Evolutionary conservation across 1,140 invertebrate genomes (phyloP).

Genomic region (Aphelenchoides fujianensis): DNA sequence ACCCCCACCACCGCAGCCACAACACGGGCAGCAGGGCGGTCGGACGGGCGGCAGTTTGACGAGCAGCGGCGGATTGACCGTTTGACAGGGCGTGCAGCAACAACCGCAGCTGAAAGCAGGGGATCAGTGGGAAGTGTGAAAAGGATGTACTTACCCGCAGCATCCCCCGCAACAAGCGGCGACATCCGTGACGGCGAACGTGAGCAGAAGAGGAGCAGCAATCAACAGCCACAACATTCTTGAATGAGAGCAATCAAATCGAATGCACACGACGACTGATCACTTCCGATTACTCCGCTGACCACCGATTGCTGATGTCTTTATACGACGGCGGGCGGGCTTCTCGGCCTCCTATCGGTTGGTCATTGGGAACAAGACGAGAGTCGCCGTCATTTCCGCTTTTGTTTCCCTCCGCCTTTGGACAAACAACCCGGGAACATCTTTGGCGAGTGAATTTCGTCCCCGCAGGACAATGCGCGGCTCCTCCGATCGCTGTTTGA

Average conservation of each 20-base stretch:
- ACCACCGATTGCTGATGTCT: neutral
- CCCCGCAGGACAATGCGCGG: too few relatives aligned
- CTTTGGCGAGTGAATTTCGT: too few relatives aligned
- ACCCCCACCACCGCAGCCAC: slow-evolving; percentile 7
- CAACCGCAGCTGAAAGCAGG: neutral
- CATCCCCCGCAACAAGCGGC: neutral
- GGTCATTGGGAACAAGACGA: neutral
- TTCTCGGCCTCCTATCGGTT: neutral
- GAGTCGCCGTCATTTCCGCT: neutral
- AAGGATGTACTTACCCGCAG: neutral
- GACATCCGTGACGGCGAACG: neutral
- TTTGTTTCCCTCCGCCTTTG: neutral
- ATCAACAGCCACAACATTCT: neutral
- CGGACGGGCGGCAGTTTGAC: slow-evolving; percentile 20
- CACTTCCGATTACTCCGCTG: neutral
- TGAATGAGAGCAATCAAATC: neutral
- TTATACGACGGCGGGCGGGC: neutral
- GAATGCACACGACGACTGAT: neutral
- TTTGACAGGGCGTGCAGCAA: slow-evolving; percentile 18
- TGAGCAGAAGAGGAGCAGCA: neutral
- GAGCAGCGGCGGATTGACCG: slow-evolving; percentile 17
- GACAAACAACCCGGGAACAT: too few relatives aligned
- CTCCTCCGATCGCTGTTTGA: too few relatives aligned
- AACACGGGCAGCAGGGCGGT: slow-evolving; percentile 18
- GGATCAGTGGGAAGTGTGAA: neutral